Percentiles rank a stretch among this genome's conserved stretches.
phyloP scores from a whole-genome alignment of 2,888 invertebrate genomes.

The Nephrotoma flavescens region DNA sequence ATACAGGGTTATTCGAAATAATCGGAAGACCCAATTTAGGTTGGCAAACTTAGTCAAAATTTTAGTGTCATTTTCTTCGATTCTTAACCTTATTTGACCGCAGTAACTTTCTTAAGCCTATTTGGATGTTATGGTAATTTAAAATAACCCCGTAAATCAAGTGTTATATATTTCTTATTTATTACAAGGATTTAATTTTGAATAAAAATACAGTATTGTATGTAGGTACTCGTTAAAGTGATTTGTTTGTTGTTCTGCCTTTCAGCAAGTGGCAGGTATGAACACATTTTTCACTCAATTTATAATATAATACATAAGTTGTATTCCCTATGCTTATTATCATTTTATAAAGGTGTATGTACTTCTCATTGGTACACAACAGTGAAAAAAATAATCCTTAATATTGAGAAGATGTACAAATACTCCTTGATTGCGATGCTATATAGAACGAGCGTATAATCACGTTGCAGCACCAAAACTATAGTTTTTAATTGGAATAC shows the following conservation, averaged over 20 bases:
- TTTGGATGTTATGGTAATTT: too few relatives aligned
- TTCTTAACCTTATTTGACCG: too few relatives aligned
- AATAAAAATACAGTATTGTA: background rate
- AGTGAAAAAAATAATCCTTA: background rate
- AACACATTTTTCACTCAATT: background rate
- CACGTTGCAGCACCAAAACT: background rate
- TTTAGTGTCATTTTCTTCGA: too few relatives aligned
- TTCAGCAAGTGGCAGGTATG: background rate
- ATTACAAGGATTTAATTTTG: background rate
- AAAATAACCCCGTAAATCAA: too few relatives aligned
- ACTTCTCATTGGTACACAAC: background rate
- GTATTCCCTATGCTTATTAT: background rate
- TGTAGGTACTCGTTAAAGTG: background rate
- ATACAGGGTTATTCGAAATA: background rate
- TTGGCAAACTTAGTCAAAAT: too few relatives aligned
- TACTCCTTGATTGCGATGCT: background rate
- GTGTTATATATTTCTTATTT: background rate
- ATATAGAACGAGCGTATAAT: background rate
- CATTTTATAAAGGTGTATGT: background rate
- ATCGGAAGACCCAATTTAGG: too few relatives aligned
- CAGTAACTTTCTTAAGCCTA: too few relatives aligned
- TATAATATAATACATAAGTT: background rate
- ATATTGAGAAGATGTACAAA: background rate
- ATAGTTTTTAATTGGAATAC: background rate
- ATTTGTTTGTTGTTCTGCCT: background rate